Base-by-base conservation (phyloP, 2,113 vertebrate genomes). In the Gobio gobio region DNA sequence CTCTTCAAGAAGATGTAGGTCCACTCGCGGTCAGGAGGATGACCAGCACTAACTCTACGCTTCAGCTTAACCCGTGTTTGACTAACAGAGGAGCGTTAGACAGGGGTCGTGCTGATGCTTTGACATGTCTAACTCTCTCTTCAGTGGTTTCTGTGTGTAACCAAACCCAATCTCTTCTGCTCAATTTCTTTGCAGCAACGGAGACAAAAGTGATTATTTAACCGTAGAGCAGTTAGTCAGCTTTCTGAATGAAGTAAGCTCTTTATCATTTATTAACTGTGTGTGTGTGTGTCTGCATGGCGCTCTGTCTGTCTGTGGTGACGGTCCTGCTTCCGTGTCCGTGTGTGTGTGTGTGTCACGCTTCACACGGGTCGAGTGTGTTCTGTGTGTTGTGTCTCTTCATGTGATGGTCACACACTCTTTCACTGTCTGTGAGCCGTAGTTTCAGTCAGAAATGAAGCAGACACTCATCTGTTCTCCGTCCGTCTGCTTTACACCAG, bases 201-300 rank as follows among this genome's bases (percentile, higher is more conserved):
- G 98, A 96, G 98, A 97, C 97, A 99, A 99, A 98, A 97, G 95
- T 96, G 98, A 99, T 99, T 99, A 96, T 99, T 99, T 99, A 99
- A 99, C 96, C 95, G 96, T 99, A 99, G 98, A 99, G 96, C 98
- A 99, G 97, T 99, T 99, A 99, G 98, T 99, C 98, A 99, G 97
- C 98, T 99, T 99, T 99, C 98, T 99, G 97, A 99, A 99, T 97
- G 98, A 99, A 99, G 98, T 99, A 99, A 99, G 98, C 97, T 97
- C 96, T 98, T 95, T 94, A 98, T 98, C 16, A 97, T 98, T 98
- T 95, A 97, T 98, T 98, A 99, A 99, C 97, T 97, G 93, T 86
- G 73, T 75, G 47, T 64, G 36, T 6, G 26, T 7, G 63, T 4
- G 47, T 6, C 0, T 12, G 33, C 64, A 43, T 43, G 66, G 12